A percentile compares a stretch with the other conserved stretches of the same genome.
phyloP scores from a whole-genome alignment of 1,140 invertebrate species.

The Meloidogyne floridensis region DNA sequence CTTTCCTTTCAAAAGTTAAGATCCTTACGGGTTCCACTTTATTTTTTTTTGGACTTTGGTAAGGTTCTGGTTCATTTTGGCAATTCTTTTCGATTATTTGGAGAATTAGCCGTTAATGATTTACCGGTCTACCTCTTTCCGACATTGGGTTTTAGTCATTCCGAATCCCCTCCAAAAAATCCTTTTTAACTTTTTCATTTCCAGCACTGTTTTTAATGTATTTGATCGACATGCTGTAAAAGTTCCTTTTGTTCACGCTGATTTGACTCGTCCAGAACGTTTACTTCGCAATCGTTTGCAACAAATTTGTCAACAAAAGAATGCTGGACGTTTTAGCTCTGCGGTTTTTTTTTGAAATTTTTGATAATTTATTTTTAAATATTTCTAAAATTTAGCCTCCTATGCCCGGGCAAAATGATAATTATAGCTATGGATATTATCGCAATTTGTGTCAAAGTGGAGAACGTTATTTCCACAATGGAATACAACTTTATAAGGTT shows the following conservation, averaged over 20 bases:
- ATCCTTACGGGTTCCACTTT: no score
- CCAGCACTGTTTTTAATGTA: conserved; percentile 4
- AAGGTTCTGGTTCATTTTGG: no score
- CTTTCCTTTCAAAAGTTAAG: no score
- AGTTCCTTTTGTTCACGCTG: conserved; percentile 17
- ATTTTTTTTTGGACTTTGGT: no score
- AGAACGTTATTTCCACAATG: conserved; percentile 23
- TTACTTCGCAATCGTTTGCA: conserved; percentile 23
- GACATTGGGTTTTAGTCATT: no score
- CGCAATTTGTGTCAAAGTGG: neutral
- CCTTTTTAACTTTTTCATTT: neutral
- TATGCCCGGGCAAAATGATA: neutral
- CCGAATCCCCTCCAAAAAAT: no score
- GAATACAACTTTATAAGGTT: conserved; percentile 24
- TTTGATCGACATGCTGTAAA: conserved; percentile 16
- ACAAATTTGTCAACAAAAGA: conserved; percentile 23
- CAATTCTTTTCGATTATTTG: no score
- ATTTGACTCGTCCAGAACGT: conserved; percentile 21
- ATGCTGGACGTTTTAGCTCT: conserved; percentile 12
- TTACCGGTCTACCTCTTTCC: no score
- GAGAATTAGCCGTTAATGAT: no score
- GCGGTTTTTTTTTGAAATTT: neutral
- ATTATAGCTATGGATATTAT: conserved; percentile 9
- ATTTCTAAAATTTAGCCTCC: neutral
- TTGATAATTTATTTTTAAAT: neutral